Conservation (phyloP, 2,888 invertebrate species). For the Lamellibrachia satsuma region DNA sequence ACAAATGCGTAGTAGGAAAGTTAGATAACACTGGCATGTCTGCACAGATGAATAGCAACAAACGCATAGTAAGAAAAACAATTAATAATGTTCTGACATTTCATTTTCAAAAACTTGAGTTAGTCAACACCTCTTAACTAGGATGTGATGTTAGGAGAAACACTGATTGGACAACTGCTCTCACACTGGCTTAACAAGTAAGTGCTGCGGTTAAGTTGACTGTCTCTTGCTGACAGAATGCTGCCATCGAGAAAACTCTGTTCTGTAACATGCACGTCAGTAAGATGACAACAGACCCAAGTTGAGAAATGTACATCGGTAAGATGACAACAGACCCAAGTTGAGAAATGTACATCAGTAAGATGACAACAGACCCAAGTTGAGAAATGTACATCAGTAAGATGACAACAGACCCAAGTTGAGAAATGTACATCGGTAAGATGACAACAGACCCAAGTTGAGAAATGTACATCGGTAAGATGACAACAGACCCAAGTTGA, state of each 20-base stretch:
- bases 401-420: neutral
- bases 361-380: neutral
- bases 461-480: neutral
- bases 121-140: neutral
- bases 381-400: neutral
- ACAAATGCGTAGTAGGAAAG: too few relatives aligned
- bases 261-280: neutral
- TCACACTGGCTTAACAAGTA: constrained; percentile 10
- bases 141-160: neutral
- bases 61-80: neutral
- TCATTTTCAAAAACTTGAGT: neutral
- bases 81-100: neutral
- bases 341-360: neutral
- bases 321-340: neutral
- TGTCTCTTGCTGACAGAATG: constrained; percentile 3
- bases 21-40: neutral
- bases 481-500: neutral
- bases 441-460: neutral
- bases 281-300: neutral
- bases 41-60: neutral
- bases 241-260: constrained; percentile 13
- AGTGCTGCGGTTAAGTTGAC: neutral
- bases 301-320: neutral
- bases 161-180: neutral
- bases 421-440: neutral